These are phyloP conservation scores for Rhabdornis inornatus DNA, from an alignment of 2,113 vertebrate species.

Conservation along the genomic window DNA sequence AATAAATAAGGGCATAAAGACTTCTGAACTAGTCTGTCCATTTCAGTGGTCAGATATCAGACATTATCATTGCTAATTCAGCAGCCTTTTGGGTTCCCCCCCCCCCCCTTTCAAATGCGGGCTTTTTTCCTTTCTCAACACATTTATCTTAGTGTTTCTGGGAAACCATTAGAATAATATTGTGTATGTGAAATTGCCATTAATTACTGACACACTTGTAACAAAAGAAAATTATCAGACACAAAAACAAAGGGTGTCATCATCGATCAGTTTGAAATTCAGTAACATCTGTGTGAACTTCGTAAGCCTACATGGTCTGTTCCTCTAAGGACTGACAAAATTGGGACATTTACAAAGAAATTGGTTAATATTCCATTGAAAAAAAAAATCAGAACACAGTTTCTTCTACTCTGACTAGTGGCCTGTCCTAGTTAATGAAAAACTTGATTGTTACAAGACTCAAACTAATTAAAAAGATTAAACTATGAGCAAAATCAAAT, in stretches of 20 bases:
- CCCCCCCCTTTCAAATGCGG: background rate
- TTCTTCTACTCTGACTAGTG: slow-evolving; percentile 8
- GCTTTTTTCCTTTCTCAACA: background rate
- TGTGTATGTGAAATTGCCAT: background rate
- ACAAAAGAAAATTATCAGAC: background rate
- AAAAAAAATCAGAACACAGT: background rate
- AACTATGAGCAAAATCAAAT: slow-evolving; percentile 48
- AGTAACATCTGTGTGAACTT: background rate
- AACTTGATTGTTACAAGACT: slow-evolving; percentile 14
- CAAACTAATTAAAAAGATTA: slow-evolving; percentile 52
- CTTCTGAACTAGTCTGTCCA: background rate
- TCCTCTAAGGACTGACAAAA: slow-evolving; percentile 6
- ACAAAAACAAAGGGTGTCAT: background rate
- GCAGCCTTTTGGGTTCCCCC: background rate
- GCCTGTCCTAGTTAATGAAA: slow-evolving; percentile 48
- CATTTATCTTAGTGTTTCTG: background rate
- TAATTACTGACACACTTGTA: background rate
- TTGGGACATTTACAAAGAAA: slow-evolving; percentile 16
- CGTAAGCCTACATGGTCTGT: background rate
- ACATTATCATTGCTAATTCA: background rate
- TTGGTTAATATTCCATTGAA: background rate
- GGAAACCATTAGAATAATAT: background rate
- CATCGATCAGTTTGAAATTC: background rate
- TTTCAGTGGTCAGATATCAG: background rate
- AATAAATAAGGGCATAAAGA: background rate